Evolutionary conservation across 2,888 invertebrate species (phyloP).

Genomic region (Candidula unifasciata): DNA sequence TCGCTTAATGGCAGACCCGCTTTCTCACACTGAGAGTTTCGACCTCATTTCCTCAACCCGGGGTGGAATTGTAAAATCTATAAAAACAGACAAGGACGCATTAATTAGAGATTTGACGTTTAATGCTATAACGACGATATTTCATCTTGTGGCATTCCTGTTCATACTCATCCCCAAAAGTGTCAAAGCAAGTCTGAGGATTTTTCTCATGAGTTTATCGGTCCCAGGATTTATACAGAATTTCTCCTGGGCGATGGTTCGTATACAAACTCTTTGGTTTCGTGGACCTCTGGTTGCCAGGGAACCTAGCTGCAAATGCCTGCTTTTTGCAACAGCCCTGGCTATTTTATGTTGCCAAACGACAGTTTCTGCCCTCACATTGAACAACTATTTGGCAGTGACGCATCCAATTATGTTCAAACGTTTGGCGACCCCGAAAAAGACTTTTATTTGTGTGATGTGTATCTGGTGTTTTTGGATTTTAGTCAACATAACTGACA

Average conservation of each 20-base stretch:
- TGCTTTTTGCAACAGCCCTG: not conserved
- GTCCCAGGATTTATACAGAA: conserved; percentile 29
- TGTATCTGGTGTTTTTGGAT: conserved; percentile 15
- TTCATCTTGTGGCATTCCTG: conserved; percentile 23
- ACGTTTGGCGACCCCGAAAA: not conserved
- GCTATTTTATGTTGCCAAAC: conserved; percentile 22
- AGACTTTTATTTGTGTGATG: not conserved
- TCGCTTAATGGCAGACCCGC: not conserved
- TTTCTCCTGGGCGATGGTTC: conserved; percentile 14
- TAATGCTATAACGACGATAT: not conserved
- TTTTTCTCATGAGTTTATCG: conserved; percentile 30
- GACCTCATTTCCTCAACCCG: not conserved
- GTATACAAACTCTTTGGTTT: not conserved
- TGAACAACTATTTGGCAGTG: conserved; percentile 33
- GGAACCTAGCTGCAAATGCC: not conserved
- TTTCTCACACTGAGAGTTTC: not conserved
- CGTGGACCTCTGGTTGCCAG: conserved; percentile 3
- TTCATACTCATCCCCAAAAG: conserved; percentile 22
- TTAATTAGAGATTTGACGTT: conserved; percentile 11
- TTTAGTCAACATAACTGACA: not conserved
- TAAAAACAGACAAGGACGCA: not conserved
- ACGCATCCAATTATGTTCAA: conserved; percentile 22
- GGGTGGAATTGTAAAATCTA: not conserved
- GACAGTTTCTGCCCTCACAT: conserved; percentile 5
- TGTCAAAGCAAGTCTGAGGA: conserved; percentile 27